Evolutionary conservation across 2,113 vertebrate genomes (phyloP).

Genomic region (Mastomys natalensis): DNA sequence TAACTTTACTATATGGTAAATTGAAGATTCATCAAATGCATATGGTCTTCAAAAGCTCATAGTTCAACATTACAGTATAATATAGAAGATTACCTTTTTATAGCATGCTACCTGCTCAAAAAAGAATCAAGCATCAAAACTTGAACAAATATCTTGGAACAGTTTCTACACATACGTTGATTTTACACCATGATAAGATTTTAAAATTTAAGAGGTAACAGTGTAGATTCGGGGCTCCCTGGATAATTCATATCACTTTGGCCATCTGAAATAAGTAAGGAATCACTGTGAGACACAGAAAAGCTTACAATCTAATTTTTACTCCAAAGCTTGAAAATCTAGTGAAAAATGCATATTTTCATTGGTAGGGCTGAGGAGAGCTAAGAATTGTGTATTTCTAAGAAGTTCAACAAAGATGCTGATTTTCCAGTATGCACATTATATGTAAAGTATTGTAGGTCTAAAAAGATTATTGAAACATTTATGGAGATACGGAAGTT

Average conservation of each 20-base stretch:
- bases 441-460: background rate
- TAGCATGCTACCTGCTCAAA: background rate
- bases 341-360: conserved; percentile 42
- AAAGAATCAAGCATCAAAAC: background rate
- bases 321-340: background rate
- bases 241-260: background rate
- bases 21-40: background rate
- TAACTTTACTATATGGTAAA: background rate
- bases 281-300: background rate
- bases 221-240: background rate
- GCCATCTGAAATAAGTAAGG: conserved; percentile 7
- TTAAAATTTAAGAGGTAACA: background rate
- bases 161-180: background rate
- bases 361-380: background rate
- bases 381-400: background rate
- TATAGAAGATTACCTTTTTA: background rate
- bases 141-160: background rate
- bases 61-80: background rate
- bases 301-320: background rate
- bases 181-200: background rate
- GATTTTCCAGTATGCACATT: background rate
- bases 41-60: background rate
- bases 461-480: background rate
- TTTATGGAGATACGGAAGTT: background rate
- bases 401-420: background rate